Percentiles rank a stretch among this genome's conserved stretches.
These are phyloP conservation scores for Protomyctophum bolini DNA, from an alignment of 2,113 vertebrate species.

Conservation along the genomic window DNA sequence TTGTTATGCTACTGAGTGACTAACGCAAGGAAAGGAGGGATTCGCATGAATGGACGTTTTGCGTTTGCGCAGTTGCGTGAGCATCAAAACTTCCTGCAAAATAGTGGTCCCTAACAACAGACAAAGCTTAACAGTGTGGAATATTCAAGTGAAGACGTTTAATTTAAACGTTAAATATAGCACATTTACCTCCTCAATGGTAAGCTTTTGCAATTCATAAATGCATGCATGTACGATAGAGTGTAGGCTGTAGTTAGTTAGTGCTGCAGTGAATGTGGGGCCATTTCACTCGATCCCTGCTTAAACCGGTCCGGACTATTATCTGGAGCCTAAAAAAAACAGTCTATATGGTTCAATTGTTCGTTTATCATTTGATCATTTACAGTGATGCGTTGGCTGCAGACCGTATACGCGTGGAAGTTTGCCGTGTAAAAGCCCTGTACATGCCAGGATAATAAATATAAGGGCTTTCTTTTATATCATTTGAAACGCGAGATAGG, in stretches of 20 bases:
- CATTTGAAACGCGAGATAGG: not conserved
- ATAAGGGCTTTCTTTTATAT: not conserved
- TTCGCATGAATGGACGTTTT: not conserved
- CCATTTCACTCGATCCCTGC: constrained; percentile 48
- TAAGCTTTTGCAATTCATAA: constrained; percentile 18
- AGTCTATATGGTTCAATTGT: constrained; percentile 10
- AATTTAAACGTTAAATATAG: constrained; percentile 34
- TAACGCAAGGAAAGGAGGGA: no score
- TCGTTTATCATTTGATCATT: fast-evolving
- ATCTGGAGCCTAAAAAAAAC: constrained; percentile 46
- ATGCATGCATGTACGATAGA: not conserved
- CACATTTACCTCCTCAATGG: constrained; percentile 58
- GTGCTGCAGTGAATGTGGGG: constrained; percentile 18
- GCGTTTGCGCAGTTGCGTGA: constrained; percentile 59
- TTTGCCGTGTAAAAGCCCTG: not conserved
- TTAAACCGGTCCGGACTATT: constrained; percentile 56
- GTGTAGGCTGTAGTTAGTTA: not conserved
- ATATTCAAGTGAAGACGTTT: constrained; percentile 36
- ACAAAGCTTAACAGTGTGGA: constrained; percentile 68
- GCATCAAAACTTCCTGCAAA: constrained; percentile 73
- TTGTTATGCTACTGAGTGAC: no score
- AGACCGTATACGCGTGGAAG: fast-evolving
- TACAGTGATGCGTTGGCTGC: fast-evolving
- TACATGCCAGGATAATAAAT: not conserved
- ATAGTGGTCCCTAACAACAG: constrained; percentile 79